Evolutionary conservation across 1,140 invertebrate genomes (phyloP).

Genomic region (Hypothenemus hampei): DNA sequence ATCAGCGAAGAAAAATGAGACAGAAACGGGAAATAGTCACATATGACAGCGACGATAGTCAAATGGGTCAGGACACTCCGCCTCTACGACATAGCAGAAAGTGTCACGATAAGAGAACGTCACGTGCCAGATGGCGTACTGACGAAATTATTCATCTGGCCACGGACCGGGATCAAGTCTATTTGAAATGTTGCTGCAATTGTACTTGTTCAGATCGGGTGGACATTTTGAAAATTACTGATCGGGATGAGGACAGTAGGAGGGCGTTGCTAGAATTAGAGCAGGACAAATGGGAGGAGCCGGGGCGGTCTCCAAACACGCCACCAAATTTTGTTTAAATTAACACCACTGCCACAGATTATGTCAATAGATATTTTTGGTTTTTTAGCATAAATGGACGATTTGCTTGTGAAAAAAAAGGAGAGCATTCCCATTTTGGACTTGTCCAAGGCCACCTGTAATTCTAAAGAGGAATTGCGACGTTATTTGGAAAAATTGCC

Average conservation of each 20-base stretch:
- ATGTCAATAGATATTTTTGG: not conserved
- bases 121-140: slow-evolving; percentile 38
- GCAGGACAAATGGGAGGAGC: slow-evolving; percentile 38
- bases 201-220: slow-evolving; percentile 34
- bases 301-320: slow-evolving; percentile 47
- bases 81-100: slow-evolving; percentile 37
- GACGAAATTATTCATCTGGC: slow-evolving; percentile 43
- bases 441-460: slow-evolving; percentile 69
- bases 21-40: slow-evolving; percentile 49
- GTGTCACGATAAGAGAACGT: slow-evolving; percentile 34
- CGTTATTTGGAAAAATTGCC: slow-evolving; percentile 78
- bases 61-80: slow-evolving; percentile 51
- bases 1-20: slow-evolving; percentile 59
- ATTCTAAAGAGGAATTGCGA: slow-evolving; percentile 74
- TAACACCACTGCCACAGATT: not conserved
- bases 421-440: slow-evolving; percentile 77
- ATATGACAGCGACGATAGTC: slow-evolving; percentile 53
- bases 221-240: slow-evolving; percentile 41
- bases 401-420: slow-evolving; percentile 78
- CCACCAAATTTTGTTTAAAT: slow-evolving; percentile 1
- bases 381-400: slow-evolving; percentile 63
- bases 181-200: slow-evolving; percentile 40
- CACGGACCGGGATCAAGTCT: slow-evolving; percentile 40
- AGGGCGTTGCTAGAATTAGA: slow-evolving; percentile 38
- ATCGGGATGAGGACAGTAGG: slow-evolving; percentile 5